Conservation (phyloP, 1,140 invertebrate species). For the Campoletis sonorensis region DNA sequence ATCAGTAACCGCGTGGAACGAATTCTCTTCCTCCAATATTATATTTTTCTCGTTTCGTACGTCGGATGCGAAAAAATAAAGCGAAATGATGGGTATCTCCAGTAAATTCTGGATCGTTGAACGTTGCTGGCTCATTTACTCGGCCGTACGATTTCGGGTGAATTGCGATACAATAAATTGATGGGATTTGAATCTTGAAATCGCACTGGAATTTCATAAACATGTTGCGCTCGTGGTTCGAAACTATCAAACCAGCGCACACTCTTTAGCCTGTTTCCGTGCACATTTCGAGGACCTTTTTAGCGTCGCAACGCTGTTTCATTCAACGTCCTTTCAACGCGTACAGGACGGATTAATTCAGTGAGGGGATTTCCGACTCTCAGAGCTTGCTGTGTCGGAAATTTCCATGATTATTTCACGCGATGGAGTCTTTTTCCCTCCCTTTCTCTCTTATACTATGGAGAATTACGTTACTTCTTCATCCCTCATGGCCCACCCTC, state of each 20-base stretch:
- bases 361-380: conserved; percentile 8
- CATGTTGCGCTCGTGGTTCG: conserved; percentile 42
- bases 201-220: conserved; percentile 54
- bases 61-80: background rate
- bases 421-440: background rate
- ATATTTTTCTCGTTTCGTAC: background rate
- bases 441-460: background rate
- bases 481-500: background rate
- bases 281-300: background rate
- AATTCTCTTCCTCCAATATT: too few relatives aligned
- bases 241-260: background rate
- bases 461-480: conserved; percentile 7
- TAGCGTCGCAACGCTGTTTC: conserved; percentile 2
- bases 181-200: conserved; percentile 61
- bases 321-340: background rate
- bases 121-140: conserved; percentile 29
- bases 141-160: conserved; percentile 38
- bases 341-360: conserved; percentile 46
- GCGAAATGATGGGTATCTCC: background rate
- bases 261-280: background rate
- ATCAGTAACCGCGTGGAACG: background rate
- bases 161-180: conserved; percentile 58
- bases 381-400: conserved; percentile 23
- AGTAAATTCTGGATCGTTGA: background rate
- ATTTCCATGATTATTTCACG: conserved; percentile 61